These are phyloP conservation scores for Matsumyia berberina DNA, from an alignment of 2,888 invertebrate species.

Conservation along the genomic window DNA sequence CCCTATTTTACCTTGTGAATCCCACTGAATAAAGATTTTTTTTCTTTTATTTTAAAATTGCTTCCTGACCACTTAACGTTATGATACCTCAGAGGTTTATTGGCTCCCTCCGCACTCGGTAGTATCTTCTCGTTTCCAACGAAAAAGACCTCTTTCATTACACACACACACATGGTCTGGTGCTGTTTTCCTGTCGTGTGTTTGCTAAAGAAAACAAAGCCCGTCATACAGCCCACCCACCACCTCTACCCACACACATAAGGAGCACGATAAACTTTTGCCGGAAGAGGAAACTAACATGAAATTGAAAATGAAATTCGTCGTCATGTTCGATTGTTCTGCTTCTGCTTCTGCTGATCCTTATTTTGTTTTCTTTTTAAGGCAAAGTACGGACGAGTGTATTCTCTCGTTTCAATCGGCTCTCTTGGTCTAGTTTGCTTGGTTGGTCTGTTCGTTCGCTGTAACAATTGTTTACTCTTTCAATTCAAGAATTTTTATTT, in stretches of 20 bases:
- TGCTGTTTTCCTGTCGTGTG: slow-evolving; percentile 24
- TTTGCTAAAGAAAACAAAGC: slow-evolving; percentile 47
- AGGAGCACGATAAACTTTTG: slow-evolving; percentile 12
- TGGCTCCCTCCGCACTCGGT: not conserved
- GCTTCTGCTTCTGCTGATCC: slow-evolving; percentile 35
- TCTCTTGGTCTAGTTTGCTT: slow-evolving; percentile 68
- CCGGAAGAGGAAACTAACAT: slow-evolving; percentile 60
- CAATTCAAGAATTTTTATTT: slow-evolving; percentile 74
- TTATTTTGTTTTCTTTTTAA: slow-evolving; percentile 18
- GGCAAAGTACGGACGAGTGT: not conserved
- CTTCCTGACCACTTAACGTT: slow-evolving; percentile 43
- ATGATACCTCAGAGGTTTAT: slow-evolving; percentile 12
- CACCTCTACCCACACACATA: not conserved
- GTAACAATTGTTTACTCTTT: slow-evolving; percentile 73
- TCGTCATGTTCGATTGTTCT: slow-evolving; percentile 65
- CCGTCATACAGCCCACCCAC: not conserved
- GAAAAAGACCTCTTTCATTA: slow-evolving; percentile 15
- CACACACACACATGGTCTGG: too few relatives aligned
- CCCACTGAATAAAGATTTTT: too few relatives aligned
- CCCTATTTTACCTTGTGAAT: too few relatives aligned
- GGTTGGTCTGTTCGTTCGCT: slow-evolving; percentile 53
- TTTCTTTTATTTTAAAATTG: slow-evolving; percentile 6
- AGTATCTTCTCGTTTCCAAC: slow-evolving; percentile 13
- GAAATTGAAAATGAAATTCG: slow-evolving; percentile 74
- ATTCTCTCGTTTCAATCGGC: not conserved